Base-by-base conservation (phyloP, 2,797 vertebrate genomes). In the Salarias fasciatus region DNA sequence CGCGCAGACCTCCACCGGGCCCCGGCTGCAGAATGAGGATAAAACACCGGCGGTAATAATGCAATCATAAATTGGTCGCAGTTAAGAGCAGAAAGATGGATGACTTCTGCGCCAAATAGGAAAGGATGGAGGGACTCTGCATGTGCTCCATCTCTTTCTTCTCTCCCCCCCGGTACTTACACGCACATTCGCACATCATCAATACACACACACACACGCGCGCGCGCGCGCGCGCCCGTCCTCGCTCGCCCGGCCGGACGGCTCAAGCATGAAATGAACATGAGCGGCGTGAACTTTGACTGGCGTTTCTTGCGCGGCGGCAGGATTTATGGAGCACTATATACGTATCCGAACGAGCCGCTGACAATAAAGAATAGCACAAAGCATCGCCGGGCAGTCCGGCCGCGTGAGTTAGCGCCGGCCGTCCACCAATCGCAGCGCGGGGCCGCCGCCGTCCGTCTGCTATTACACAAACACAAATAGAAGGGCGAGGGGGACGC, bases 231-330 rank as follows among this genome's bases (percentile, higher is more conserved):
- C 18, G 24, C 18, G 24, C 18, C 24, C 18, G 18, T 75, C 72
- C 76, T 60, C 58, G 55, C 78, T 73, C 80, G 42, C 59, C 7
- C 69, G 59, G 79, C 67, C 46, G 88, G 83, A 91, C 83, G 11
- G 11, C 79, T 89, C 81, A 86, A 91, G 89, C 91, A 80, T 92
- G 90, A 93, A 92, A 91, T 91, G 88, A 92, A 91, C 89, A 91
- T 77, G 86, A 88, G 86, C 84, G 57, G 86, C 55, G 62, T 90
- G 91, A 92, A 93, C 91, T 92, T 89, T 87, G 85, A 92, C 89
- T 92, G 86, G 84, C 88, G 86, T 91, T 90, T 24, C 90, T 85
- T 82, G 79, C 84, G 65, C 72, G 1, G 67, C 44, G 2, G 44
- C 72, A 56, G 72, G 86, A 91, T 92, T 90, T 89, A 90, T 85